phyloP scores from a whole-genome alignment of 2,888 invertebrate genomes.

The Alentia gelatinosa region DNA sequence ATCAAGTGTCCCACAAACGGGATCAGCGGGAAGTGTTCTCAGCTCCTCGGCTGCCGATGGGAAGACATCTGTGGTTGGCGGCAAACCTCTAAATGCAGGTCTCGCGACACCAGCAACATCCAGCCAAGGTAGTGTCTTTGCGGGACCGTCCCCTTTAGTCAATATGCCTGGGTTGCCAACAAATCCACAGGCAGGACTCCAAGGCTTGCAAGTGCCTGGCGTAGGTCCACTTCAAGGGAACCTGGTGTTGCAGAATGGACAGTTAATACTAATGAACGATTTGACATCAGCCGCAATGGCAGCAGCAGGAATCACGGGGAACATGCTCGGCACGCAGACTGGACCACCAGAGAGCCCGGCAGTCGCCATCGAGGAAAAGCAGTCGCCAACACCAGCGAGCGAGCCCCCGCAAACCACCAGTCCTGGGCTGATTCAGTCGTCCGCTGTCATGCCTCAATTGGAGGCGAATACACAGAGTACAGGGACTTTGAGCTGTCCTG shows the following conservation, averaged over 20 bases:
- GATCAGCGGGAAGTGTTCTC: not conserved
- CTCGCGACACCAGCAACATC: not conserved
- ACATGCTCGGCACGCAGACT: not conserved
- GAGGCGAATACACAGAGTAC: not conserved
- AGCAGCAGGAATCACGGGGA: constrained; percentile 6
- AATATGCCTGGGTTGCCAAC: not conserved
- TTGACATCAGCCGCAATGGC: constrained; percentile 37
- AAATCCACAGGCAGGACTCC: not conserved
- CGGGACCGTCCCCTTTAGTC: not conserved
- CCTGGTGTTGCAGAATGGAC: constrained; percentile 65
- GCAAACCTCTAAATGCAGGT: no score
- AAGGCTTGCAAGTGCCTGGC: not conserved
- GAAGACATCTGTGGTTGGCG: no score
- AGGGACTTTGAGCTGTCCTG: not conserved
- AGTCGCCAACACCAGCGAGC: not conserved
- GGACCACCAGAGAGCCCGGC: not conserved
- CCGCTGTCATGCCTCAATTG: not conserved
- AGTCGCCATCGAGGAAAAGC: not conserved
- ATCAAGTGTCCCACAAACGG: not conserved
- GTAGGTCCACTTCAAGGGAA: constrained; percentile 57
- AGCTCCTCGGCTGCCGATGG: not conserved
- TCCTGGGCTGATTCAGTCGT: not conserved
- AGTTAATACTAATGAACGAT: constrained; percentile 62
- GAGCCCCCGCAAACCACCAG: constrained; percentile 1
- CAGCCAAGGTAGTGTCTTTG: not conserved